Evolutionary conservation across 2,888 invertebrate species (phyloP).

Genomic region (Leptura quadrifasciata): DNA sequence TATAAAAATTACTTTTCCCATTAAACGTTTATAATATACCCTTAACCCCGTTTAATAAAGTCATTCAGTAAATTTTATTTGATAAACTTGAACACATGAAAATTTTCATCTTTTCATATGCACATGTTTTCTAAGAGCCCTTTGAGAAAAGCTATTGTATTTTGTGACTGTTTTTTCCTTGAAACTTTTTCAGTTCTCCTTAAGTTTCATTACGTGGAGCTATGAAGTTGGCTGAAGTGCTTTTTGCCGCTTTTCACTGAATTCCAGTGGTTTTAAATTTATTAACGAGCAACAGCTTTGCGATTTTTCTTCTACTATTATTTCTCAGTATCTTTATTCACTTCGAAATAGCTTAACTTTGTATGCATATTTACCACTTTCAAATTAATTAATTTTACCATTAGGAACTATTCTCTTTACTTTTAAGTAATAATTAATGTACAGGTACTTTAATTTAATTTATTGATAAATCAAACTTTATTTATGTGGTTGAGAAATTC

Average conservation of each 20-base stretch:
- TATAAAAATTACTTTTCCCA: too few relatives aligned
- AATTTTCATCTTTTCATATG: slow-evolving; percentile 48
- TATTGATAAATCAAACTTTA: too few relatives aligned
- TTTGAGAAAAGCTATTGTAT: slow-evolving; percentile 49
- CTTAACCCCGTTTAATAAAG: too few relatives aligned
- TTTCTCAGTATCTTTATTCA: slow-evolving; percentile 1
- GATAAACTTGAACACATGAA: slow-evolving; percentile 31
- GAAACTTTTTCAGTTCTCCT: slow-evolving; percentile 46
- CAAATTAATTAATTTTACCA: neutral
- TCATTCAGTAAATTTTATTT: neutral
- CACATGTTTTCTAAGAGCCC: slow-evolving; percentile 52
- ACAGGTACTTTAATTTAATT: too few relatives aligned
- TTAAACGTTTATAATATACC: too few relatives aligned
- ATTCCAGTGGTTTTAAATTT: slow-evolving; percentile 45
- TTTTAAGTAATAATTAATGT: neutral
- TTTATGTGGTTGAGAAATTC: too few relatives aligned
- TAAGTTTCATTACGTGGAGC: slow-evolving; percentile 49
- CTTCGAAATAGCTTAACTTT: neutral
- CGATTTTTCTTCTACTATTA: neutral
- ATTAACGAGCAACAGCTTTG: slow-evolving; percentile 44
- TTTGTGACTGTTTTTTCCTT: slow-evolving; percentile 45
- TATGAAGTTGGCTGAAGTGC: slow-evolving; percentile 45
- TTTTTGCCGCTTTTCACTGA: slow-evolving; percentile 42
- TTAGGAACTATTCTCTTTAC: neutral
- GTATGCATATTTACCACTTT: neutral